These are phyloP conservation scores for Sigmodon hispidus DNA, from an alignment of 2,113 vertebrate genomes.

Conservation along the genomic window DNA sequence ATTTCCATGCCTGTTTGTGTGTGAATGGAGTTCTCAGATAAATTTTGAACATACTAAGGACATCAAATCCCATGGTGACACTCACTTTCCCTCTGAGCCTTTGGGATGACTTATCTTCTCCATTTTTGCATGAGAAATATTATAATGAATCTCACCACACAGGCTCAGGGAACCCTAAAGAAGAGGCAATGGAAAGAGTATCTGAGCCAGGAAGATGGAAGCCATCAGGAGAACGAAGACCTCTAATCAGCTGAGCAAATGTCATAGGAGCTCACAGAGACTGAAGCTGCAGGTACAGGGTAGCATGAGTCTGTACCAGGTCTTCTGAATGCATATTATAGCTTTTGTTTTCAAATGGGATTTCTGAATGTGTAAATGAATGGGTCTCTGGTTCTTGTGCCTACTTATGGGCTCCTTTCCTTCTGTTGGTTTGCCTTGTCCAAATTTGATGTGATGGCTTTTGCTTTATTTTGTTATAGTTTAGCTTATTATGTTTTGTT, in stretches of 20 bases:
- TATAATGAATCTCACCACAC: background rate
- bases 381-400: background rate
- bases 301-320: background rate
- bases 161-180: background rate
- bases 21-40: background rate
- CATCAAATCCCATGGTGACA: background rate
- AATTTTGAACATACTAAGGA: background rate
- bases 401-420: background rate
- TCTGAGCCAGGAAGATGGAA: background rate
- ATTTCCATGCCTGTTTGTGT: background rate
- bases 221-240: no score
- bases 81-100: background rate
- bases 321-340: background rate
- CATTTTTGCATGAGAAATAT: background rate
- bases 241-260: background rate
- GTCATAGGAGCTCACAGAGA: background rate
- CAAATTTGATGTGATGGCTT: background rate
- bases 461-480: background rate
- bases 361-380: no score
- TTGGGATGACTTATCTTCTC: background rate
- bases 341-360: background rate
- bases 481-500: background rate
- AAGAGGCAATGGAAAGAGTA: background rate
- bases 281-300: background rate
- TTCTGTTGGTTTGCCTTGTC: background rate